These are phyloP conservation scores for Lycocorax pyrrhopterus DNA, from an alignment of 2,113 vertebrate species.

Conservation along the genomic window DNA sequence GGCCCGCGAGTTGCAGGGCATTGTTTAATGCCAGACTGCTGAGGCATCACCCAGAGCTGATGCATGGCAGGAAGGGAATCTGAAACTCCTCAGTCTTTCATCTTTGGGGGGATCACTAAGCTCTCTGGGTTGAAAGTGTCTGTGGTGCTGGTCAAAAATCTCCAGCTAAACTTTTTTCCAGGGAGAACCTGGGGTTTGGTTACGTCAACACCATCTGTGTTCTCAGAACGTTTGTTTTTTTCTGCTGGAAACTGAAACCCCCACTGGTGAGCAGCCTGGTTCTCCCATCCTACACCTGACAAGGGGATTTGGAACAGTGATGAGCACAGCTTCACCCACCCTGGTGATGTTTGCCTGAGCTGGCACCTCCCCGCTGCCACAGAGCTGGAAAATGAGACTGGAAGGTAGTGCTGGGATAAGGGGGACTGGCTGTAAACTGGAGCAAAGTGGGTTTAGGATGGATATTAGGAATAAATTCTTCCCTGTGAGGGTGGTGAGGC, in stretches of 20 bases:
- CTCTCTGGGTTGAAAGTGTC: background rate
- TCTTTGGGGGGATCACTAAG: background rate
- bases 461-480: background rate
- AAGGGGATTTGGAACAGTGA: background rate
- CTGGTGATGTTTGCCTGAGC: background rate
- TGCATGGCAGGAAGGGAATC: background rate
- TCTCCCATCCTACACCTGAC: background rate
- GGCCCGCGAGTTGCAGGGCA: accelerated
- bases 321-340: background rate
- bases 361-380: background rate
- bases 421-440: background rate
- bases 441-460: background rate
- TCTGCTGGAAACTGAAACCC: background rate
- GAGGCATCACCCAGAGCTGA: background rate
- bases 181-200: background rate
- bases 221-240: background rate
- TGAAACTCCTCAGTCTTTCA: background rate
- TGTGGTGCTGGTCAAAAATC: background rate
- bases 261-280: background rate
- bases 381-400: background rate
- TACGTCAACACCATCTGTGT: background rate
- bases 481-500: background rate
- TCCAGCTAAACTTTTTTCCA: background rate
- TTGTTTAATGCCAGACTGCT: background rate
- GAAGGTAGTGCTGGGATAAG: background rate